phyloP scores from a whole-genome alignment of 53 echinoderm and acorn worm genomes.

The Echinarachnius parma region DNA sequence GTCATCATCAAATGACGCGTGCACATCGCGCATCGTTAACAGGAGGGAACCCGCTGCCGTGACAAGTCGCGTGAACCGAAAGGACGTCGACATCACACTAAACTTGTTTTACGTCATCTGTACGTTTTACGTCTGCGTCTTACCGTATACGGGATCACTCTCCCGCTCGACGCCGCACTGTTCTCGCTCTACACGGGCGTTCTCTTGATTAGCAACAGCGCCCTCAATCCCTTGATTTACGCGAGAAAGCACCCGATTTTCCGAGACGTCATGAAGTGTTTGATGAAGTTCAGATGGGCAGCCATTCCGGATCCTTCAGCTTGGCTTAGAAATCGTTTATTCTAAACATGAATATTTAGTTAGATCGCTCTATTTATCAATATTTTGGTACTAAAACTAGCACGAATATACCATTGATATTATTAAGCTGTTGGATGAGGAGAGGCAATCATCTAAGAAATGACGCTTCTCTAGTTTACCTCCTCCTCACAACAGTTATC shows the following conservation, averaged over 20 bases:
- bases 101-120: too few relatives aligned
- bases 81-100: too few relatives aligned
- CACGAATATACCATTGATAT: too few relatives aligned
- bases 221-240: slow-evolving; percentile 33
- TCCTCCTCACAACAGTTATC: slow-evolving; percentile 11
- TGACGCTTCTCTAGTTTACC: background rate
- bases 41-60: too few relatives aligned
- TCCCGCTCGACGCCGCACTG: background rate
- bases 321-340: background rate
- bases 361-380: too few relatives aligned
- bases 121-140: slow-evolving; percentile 19
- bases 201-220: slow-evolving; percentile 16
- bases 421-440: too few relatives aligned
- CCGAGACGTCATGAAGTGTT: slow-evolving; percentile 5
- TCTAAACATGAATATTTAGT: too few relatives aligned
- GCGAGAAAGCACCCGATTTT: slow-evolving; percentile 33
- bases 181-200: too few relatives aligned
- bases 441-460: slow-evolving; percentile 23
- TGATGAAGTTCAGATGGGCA: background rate
- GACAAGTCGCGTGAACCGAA: too few relatives aligned
- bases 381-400: too few relatives aligned
- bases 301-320: slow-evolving; percentile 24
- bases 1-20: too few relatives aligned
- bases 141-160: slow-evolving; percentile 29
- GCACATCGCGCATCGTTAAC: too few relatives aligned